Base-by-base conservation (phyloP, 1,140 invertebrate species). In the Drosophila parabipectinata region DNA sequence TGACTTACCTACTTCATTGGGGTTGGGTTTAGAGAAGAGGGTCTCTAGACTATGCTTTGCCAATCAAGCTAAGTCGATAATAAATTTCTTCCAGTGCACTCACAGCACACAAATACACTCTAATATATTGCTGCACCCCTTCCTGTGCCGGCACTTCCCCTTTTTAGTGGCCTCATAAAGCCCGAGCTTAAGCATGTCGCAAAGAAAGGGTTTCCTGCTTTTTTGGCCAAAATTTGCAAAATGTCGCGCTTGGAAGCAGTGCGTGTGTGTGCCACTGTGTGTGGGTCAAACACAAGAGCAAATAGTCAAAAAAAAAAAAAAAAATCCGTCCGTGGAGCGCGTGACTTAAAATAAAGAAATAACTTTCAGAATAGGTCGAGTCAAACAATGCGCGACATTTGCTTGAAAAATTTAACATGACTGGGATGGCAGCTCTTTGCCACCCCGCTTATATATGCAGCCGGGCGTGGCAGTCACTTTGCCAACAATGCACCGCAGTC, bases 271-370 rank as follows among this genome's bases (percentile, higher is more conserved):
- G 74, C 30, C 53, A 48, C 52, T 30, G 55, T 50, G 62, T 28
- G 54, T 37, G 61, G 67, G 78, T 80, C 63, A 75, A 81, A 62
- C 14, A 44, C 26, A 21, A 24, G 26, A 57, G 34, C 15, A 9
- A 55, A 56, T 18, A 58, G 14, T 24, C 51, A 66, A 77, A 71
- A 72, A 48, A 63, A n/a, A n/a, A n/a, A 52, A 59, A 60, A 71
- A 52, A 76, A 62, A 79, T 37, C 34, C 12, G n/a, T 37, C 9
- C 4, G 72, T 79, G 75, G 64, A 62, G 51, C 66, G 64, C 48
- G 75, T 76, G 74, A 87, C 82, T 87, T 87, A 82, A 88, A 87
- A 87, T 88, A 87, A 82, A 87, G 83, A 87, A 87, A 87, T 87
- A 87, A 88, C 79, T 84, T 82, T 53, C 55, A 64, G 66, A 77